These are phyloP conservation scores for Phragmatobia fuliginosa DNA, from an alignment of 2,888 invertebrate genomes.

Conservation along the genomic window DNA sequence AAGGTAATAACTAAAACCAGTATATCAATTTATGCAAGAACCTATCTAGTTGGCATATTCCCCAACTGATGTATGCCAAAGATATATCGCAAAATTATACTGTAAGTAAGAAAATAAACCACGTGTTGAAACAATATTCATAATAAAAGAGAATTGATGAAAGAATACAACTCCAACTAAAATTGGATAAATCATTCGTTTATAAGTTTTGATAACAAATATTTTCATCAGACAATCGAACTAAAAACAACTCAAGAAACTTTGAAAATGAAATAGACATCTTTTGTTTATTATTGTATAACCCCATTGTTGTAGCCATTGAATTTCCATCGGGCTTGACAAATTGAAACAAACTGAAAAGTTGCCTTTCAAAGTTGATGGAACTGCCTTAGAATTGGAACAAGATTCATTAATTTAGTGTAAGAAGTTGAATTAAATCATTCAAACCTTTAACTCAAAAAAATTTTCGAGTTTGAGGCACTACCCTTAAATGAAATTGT, in stretches of 20 bases:
- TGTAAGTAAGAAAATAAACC: constrained; percentile 5
- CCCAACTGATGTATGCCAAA: neutral
- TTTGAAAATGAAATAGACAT: constrained; percentile 58
- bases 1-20: neutral
- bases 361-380: constrained; percentile 72
- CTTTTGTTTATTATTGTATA: constrained; percentile 71
- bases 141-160: neutral
- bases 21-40: neutral
- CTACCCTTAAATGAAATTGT: constrained; percentile 61
- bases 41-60: neutral
- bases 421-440: constrained; percentile 80
- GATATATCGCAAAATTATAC: neutral
- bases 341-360: constrained; percentile 82
- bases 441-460: constrained; percentile 67
- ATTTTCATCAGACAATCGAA: constrained; percentile 42
- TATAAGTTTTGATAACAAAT: constrained; percentile 36
- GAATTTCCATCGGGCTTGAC: constrained; percentile 76
- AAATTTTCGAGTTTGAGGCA: constrained; percentile 53
- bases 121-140: constrained; percentile 5
- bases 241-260: constrained; percentile 37
- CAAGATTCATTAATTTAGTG: constrained; percentile 78
- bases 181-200: constrained; percentile 29
- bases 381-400: constrained; percentile 67
- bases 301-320: constrained; percentile 71
- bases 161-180: constrained; percentile 15